Percentiles rank a stretch among this genome's conserved stretches.
phyloP scores from a whole-genome alignment of 2,888 invertebrate genomes.

The Cephus pygmeus region DNA sequence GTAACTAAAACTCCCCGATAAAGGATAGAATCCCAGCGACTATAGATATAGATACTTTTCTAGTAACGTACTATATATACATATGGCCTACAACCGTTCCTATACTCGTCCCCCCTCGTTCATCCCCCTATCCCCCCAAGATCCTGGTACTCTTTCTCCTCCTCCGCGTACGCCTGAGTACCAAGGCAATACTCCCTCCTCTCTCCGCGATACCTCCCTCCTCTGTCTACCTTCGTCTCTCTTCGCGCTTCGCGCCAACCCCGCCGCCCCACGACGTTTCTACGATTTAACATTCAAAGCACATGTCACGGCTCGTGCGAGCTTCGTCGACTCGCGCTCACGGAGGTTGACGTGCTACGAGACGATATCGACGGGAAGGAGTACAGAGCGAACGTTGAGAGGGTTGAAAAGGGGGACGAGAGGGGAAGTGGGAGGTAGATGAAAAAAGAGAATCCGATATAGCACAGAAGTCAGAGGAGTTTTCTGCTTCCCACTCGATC shows the following conservation, averaged over 20 bases:
- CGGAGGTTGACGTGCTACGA: background rate
- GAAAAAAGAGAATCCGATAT: background rate
- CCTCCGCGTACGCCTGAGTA: background rate
- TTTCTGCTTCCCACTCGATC: background rate
- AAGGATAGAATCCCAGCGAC: background rate
- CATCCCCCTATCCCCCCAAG: background rate
- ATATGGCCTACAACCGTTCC: background rate
- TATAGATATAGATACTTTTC: background rate
- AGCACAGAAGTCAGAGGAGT: background rate
- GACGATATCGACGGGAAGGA: background rate
- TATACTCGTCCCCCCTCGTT: background rate
- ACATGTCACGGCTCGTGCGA: conserved; percentile 3
- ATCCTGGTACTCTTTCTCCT: background rate
- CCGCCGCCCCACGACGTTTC: background rate
- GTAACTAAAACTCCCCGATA: conserved; percentile 2
- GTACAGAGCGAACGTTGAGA: background rate
- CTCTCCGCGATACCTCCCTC: background rate
- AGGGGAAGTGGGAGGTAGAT: background rate
- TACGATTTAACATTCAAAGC: conserved; percentile 6
- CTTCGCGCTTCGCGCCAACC: background rate
- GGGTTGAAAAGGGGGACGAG: background rate
- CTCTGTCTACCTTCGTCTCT: background rate
- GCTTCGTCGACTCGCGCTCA: background rate
- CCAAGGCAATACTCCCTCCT: background rate
- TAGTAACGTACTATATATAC: background rate